phyloP scores from a whole-genome alignment of 1,140 invertebrate genomes.

The Liolophura sinensis region DNA sequence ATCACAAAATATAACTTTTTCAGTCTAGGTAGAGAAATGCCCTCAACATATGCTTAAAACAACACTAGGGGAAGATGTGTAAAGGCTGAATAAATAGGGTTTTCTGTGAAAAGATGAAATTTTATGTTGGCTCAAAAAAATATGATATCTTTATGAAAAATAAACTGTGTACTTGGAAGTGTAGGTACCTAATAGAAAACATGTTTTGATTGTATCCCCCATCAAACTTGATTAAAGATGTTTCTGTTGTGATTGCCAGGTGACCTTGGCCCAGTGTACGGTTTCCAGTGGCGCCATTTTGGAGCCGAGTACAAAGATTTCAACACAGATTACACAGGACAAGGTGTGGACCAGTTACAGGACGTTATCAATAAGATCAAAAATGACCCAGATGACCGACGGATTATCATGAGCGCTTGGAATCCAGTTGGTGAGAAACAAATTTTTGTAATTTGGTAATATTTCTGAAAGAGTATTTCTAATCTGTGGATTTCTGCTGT shows the following conservation, averaged over 20 bases:
- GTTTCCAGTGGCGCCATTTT: constrained; percentile 99
- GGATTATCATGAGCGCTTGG: constrained; percentile 96
- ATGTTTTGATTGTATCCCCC: background rate
- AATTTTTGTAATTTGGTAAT: no score
- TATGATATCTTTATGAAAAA: no score
- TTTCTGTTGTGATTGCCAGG: constrained; percentile 61
- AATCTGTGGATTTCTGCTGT: no score
- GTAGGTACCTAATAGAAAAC: background rate
- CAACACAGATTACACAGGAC: constrained; percentile 78
- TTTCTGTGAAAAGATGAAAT: no score
- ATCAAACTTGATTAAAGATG: background rate
- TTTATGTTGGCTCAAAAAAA: no score
- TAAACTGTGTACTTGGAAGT: background rate
- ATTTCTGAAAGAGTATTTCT: no score
- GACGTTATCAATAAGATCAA: constrained; percentile 76
- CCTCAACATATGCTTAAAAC: no score
- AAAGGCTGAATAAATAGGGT: no score
- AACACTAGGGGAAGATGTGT: no score
- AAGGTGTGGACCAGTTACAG: constrained; percentile 90
- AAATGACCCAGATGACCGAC: constrained; percentile 79
- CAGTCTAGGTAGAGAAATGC: no score
- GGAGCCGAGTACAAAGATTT: constrained; percentile 90
- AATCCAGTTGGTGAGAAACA: constrained; percentile 71
- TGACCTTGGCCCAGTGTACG: constrained; percentile 97
- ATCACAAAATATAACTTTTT: no score